These are phyloP conservation scores for Melanotaenia trifasciata DNA, from an alignment of 2,797 vertebrate genomes.

Conservation along the genomic window DNA sequence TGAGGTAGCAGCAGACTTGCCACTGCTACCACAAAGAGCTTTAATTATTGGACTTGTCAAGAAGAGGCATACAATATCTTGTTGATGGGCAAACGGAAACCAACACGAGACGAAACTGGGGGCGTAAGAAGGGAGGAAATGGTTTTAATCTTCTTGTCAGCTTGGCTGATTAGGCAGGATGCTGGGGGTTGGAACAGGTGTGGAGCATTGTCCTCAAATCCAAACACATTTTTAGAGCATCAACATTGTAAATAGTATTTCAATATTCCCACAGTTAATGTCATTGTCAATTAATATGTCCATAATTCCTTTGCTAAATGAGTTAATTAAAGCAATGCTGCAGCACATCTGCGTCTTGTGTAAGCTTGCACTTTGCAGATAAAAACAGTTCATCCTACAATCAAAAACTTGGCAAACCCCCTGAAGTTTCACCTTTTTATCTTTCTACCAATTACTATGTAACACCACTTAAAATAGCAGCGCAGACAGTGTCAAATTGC, in stretches of 20 bases:
- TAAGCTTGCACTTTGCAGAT: neutral
- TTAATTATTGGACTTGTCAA: constrained; percentile 14
- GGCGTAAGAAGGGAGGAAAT: constrained; percentile 57
- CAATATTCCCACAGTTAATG: neutral
- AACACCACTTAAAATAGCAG: neutral
- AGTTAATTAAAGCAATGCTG: neutral
- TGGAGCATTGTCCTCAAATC: constrained; percentile 51
- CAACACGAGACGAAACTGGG: constrained; percentile 62
- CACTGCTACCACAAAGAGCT: neutral
- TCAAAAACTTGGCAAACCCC: neutral
- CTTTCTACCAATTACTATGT: neutral
- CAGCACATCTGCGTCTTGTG: no score
- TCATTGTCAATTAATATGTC: neutral
- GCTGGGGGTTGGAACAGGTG: constrained; percentile 65
- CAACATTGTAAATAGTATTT: neutral
- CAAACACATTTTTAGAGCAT: constrained; percentile 24
- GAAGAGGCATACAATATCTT: constrained; percentile 8
- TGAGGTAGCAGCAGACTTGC: constrained; percentile 13
- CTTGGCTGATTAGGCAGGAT: constrained; percentile 71
- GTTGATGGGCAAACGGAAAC: constrained; percentile 33
- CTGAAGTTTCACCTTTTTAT: neutral
- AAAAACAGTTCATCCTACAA: neutral
- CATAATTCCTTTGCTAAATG: neutral
- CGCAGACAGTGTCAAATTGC: neutral
- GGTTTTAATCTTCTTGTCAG: constrained; percentile 63